Conservation (phyloP, 2,888 invertebrate species). For the Pasiphila rectangulata region DNA sequence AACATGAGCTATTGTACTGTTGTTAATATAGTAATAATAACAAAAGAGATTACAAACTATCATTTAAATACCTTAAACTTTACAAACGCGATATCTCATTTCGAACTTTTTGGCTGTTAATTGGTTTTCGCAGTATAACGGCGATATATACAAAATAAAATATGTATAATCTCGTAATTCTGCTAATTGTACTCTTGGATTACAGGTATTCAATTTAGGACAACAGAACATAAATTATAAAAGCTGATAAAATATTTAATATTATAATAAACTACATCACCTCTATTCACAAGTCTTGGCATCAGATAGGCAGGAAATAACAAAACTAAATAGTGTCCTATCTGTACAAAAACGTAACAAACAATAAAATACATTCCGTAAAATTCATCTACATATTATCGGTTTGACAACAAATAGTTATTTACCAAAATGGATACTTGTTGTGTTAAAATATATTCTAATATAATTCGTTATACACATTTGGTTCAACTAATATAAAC, state of each 20-base stretch:
- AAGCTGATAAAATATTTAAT: constrained; percentile 20
- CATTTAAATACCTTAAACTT: too few relatives aligned
- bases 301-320: constrained; percentile 10
- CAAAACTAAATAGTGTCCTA: not conserved
- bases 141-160: constrained; percentile 46
- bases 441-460: constrained; percentile 1
- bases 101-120: too few relatives aligned
- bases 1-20: too few relatives aligned
- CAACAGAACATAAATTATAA: constrained; percentile 20
- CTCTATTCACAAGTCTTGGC: constrained; percentile 18
- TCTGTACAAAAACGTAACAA: constrained; percentile 19
- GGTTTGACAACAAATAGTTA: constrained; percentile 21
- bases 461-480: constrained; percentile 31
- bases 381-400: not conserved
- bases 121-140: too few relatives aligned
- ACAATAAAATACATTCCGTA: constrained; percentile 16
- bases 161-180: constrained; percentile 45
- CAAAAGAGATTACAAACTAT: too few relatives aligned
- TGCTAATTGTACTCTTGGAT: constrained; percentile 65
- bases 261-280: constrained; percentile 18
- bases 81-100: too few relatives aligned
- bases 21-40: too few relatives aligned
- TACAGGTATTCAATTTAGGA: constrained; percentile 36
- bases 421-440: constrained; percentile 16
- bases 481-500: constrained; percentile 27